Evolutionary conservation across 2,113 vertebrate species (phyloP).

Genomic region (Muntiacus reevesi): DNA sequence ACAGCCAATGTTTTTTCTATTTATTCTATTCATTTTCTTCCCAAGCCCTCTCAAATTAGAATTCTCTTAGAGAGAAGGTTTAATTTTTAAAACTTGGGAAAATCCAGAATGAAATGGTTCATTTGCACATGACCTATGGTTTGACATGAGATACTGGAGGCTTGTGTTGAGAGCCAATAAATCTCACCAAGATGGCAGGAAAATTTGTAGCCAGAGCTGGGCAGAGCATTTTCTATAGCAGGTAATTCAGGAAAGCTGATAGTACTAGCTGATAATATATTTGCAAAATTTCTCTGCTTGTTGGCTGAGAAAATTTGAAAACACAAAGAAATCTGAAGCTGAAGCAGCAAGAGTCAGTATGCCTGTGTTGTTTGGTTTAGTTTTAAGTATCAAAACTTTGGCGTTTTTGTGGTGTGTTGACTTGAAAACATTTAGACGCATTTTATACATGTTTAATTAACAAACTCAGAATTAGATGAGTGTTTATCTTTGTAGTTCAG

Average conservation of each 20-base stretch:
- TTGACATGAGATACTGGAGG: not conserved
- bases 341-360: not conserved
- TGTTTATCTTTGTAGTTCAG: not conserved
- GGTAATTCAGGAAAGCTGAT: conserved; percentile 8
- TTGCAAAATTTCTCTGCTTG: not conserved
- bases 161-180: conserved; percentile 15
- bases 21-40: not conserved
- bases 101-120: not conserved
- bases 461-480: not conserved
- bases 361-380: not conserved
- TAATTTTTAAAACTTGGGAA: not conserved
- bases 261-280: not conserved
- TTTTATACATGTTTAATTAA: not conserved
- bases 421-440: not conserved
- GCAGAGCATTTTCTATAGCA: not conserved
- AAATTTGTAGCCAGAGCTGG: conserved; percentile 24
- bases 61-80: not conserved
- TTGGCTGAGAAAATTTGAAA: not conserved
- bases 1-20: not conserved
- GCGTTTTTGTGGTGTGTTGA: not conserved
- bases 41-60: not conserved
- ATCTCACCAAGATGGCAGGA: conserved; percentile 17
- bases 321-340: not conserved
- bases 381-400: not conserved
- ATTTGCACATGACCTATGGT: not conserved